Base-by-base conservation (phyloP, 2,113 vertebrate genomes). In the Melanotaenia duboulayi region DNA sequence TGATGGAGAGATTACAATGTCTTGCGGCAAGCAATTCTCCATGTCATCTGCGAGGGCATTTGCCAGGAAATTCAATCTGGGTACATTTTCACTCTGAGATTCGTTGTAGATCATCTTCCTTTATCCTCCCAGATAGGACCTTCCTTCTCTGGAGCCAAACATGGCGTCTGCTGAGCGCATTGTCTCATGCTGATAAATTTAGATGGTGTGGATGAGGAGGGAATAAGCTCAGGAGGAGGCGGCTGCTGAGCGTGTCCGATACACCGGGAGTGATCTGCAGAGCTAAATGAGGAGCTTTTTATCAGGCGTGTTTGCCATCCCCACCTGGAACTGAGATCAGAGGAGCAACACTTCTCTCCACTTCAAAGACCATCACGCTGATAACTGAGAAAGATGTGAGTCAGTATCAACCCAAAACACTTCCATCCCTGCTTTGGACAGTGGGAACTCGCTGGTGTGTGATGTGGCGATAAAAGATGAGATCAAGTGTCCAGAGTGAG, bases 1-100 rank as follows among this genome's bases (percentile, higher is more conserved):
- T 66, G 85, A 90, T 89, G 64, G 71, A 66, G 80, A 81, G 87
- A 90, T 90, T 84, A 86, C 78, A 81, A 59, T 66, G 80, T 74
- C 81, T 69, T 16, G 58, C 23, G 48, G 89, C 87, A 51, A 86
- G 77, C 80, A 82, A 81, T 85, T 85, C 71, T 81, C 83, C 25
- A 3, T 80, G 82, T 90, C 86, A 80, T 72, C 79, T 79, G 67
- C 7, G 40, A 84, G 78, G 83, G 62, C 82, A 81, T 39, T 48
- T 44, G 65, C 65, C 74, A 71, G 67, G 66, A 76, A 71, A 85
- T 71, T 75, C 80, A 67, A 74, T 68, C 11, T 0, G 70, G 80
- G 52, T 71, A 52, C 68, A 66, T 61, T 85, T 81, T 80, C 52
- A 76, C 78, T 71, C 44, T 1, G 20, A 73, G 51, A 88, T 72